Percentiles rank a stretch among this genome's conserved stretches.
These are phyloP conservation scores for Suncus etruscus DNA, from an alignment of 2,113 vertebrate species.

Conservation along the genomic window DNA sequence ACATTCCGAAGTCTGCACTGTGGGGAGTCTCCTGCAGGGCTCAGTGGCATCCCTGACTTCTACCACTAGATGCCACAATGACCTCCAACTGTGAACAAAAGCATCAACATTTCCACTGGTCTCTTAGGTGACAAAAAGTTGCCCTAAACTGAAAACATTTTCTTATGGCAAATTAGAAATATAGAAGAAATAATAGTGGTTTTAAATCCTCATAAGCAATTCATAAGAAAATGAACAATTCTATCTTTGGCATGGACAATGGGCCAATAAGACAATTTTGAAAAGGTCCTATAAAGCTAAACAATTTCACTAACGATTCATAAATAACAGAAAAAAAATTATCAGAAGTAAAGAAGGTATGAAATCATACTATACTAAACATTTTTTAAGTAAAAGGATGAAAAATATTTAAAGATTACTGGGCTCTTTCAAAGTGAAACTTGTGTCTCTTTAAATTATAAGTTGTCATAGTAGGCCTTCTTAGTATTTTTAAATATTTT, in stretches of 20 bases:
- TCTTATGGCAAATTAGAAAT: too few species aligned
- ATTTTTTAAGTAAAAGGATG: slow-evolving; percentile 12
- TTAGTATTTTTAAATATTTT: too few species aligned
- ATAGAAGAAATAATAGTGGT: too few species aligned
- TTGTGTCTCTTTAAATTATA: background rate
- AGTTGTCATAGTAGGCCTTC: background rate
- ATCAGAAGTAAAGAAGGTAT: slow-evolving; percentile 26
- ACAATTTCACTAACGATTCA: slow-evolving; percentile 22
- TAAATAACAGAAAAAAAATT: background rate
- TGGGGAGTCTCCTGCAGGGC: too few species aligned
- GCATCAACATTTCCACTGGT: too few species aligned
- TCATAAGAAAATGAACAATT: background rate
- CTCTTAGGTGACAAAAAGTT: too few species aligned
- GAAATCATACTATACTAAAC: background rate
- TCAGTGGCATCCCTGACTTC: too few species aligned
- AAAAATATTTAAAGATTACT: background rate
- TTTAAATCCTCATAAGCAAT: background rate
- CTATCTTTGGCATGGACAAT: background rate
- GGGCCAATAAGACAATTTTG: background rate
- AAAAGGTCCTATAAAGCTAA: slow-evolving; percentile 17
- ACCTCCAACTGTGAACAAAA: too few species aligned
- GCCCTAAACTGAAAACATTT: too few species aligned
- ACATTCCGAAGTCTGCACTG: too few species aligned
- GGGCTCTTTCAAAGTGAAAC: background rate
- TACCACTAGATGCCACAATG: too few species aligned